A percentile compares a stretch with the other conserved stretches of the same genome.
These are phyloP conservation scores for Esox lucius DNA, from an alignment of 2,797 vertebrate genomes.

Conservation along the genomic window DNA sequence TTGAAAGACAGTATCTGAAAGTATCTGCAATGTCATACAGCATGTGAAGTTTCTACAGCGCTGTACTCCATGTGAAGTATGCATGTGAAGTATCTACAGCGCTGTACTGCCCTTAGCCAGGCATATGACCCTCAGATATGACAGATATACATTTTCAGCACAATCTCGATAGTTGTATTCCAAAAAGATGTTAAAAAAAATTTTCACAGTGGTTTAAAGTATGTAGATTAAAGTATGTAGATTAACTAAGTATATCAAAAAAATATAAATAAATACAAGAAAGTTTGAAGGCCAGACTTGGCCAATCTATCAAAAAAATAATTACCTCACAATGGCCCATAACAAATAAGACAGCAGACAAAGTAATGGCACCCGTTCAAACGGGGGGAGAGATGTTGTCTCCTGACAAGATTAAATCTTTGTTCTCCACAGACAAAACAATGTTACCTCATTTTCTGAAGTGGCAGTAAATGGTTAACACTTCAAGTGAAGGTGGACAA, in stretches of 20 bases:
- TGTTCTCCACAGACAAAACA: slow-evolving; percentile 20
- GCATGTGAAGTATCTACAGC: slow-evolving; percentile 2
- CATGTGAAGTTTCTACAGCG: slow-evolving; percentile 4
- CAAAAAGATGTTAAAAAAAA: neutral
- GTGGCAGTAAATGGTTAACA: slow-evolving; percentile 23
- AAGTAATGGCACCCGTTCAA: slow-evolving; percentile 17
- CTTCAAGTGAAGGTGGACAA: neutral
- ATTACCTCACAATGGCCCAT: slow-evolving; percentile 37
- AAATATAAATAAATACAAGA: slow-evolving; percentile 24
- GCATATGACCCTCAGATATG: slow-evolving; percentile 35
- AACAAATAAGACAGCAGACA: slow-evolving; percentile 23
- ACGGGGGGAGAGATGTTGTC: slow-evolving; percentile 25
- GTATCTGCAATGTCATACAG: slow-evolving; percentile 23
- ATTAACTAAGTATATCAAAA: slow-evolving; percentile 20
- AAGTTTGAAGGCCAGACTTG: slow-evolving; percentile 50
- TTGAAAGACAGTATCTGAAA: slow-evolving; percentile 33
- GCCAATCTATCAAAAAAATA: slow-evolving; percentile 35
- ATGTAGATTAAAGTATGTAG: no score
- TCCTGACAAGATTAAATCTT: slow-evolving; percentile 49
- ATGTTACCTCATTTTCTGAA: slow-evolving; percentile 32
- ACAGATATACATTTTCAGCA: slow-evolving; percentile 16
- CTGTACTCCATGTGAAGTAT: slow-evolving; percentile 23
- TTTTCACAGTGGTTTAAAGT: neutral
- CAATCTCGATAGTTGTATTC: neutral
- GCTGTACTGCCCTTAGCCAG: slow-evolving; percentile 24